Evolutionary conservation across 2,113 vertebrate species (phyloP).

Genomic region (Pseudorectes ferrugineus): DNA sequence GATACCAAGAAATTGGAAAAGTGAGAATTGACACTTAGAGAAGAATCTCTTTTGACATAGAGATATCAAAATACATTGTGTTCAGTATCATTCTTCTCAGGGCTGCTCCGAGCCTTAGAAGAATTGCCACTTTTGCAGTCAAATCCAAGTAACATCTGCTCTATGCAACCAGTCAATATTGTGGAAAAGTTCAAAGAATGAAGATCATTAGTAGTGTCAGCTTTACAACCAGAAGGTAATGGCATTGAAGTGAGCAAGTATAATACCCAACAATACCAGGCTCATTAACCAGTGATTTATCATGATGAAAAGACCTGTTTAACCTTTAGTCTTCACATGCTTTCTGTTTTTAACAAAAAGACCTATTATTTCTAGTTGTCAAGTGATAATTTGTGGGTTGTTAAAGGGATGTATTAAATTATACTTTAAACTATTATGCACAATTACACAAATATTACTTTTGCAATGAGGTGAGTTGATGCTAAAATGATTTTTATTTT

Average conservation of each 20-base stretch:
- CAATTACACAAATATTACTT: constrained; percentile 57
- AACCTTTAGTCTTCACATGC: constrained; percentile 88
- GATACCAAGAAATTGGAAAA: neutral
- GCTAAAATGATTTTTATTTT: neutral
- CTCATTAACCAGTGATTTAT: constrained; percentile 99
- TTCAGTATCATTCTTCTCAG: constrained; percentile 28
- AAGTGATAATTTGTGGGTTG: constrained; percentile 78
- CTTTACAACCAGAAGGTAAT: constrained; percentile 96
- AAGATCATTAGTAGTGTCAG: constrained; percentile 94
- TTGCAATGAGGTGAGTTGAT: neutral
- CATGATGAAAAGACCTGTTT: constrained; percentile 96
- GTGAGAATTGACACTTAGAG: neutral
- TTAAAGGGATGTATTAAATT: constrained; percentile 79
- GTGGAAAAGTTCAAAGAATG: constrained; percentile 94
- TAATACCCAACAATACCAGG: constrained; percentile 88
- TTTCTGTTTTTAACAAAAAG: constrained; percentile 80
- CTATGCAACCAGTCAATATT: constrained; percentile 94
- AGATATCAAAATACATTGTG: constrained; percentile 61
- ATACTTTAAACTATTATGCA: constrained; percentile 66
- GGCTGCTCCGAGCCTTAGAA: neutral
- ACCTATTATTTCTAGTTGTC: constrained; percentile 83
- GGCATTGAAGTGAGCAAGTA: constrained; percentile 87
- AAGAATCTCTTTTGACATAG: neutral
- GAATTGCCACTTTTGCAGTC: constrained; percentile 68
- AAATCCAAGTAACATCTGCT: constrained; percentile 92